phyloP scores from a whole-genome alignment of 2,888 invertebrate species.

The Baccha elongata region DNA sequence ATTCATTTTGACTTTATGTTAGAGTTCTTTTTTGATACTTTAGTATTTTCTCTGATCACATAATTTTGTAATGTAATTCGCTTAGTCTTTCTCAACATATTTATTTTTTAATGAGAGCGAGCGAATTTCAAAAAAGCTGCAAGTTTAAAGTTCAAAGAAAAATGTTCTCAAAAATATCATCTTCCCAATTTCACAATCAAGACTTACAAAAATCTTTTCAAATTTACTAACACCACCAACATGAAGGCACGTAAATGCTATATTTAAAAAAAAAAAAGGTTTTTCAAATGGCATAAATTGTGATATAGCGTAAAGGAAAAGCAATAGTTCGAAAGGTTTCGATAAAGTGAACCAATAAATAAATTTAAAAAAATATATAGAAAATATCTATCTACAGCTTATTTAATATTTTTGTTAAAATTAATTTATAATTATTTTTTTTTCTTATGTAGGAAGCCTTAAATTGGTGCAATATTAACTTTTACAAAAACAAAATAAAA shows the following conservation, averaged over 20 bases:
- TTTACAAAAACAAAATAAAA: constrained; percentile 41
- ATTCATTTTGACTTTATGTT: too few species aligned
- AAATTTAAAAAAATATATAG: background rate
- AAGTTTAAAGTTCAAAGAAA: too few species aligned
- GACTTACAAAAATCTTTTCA: constrained; percentile 41
- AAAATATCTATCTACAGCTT: constrained; percentile 23
- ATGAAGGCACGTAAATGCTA: constrained; percentile 39
- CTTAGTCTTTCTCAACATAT: too few species aligned
- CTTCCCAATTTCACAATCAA: constrained; percentile 7
- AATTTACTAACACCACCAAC: constrained; percentile 35
- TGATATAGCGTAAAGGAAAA: constrained; percentile 68
- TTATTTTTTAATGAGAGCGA: too few species aligned
- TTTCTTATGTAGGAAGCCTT: constrained; percentile 49
- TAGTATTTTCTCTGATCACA: too few species aligned
- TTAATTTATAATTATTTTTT: constrained; percentile 9
- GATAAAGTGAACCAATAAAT: constrained; percentile 52
- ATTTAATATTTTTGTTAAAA: constrained; percentile 8
- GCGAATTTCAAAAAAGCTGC: too few species aligned
- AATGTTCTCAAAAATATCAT: background rate
- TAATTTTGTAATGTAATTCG: too few species aligned
- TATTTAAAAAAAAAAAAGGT: constrained; percentile 35
- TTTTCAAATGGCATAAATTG: constrained; percentile 46
- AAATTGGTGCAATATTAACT: constrained; percentile 70
- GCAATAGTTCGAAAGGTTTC: constrained; percentile 57
- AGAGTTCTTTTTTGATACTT: too few species aligned